Evolutionary conservation across 2,797 vertebrate genomes (phyloP).

Genomic region (Chrysocyon brachyurus): DNA sequence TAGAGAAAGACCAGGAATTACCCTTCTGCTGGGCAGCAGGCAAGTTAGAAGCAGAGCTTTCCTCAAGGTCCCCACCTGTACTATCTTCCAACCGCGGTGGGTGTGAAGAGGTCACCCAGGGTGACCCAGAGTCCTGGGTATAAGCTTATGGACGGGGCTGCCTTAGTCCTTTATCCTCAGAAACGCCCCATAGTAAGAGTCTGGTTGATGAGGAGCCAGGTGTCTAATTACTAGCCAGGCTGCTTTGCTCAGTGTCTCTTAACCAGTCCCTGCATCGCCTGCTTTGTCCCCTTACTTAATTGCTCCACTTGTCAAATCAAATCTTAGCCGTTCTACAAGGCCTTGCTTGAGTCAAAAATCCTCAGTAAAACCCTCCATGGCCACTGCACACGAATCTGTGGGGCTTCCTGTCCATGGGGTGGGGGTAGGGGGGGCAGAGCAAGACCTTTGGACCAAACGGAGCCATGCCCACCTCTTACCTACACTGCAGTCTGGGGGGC

Average conservation of each 20-base stretch:
- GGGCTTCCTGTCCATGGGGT: not conserved
- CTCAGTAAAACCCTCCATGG: not conserved
- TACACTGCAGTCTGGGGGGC: not conserved
- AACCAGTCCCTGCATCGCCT: not conserved
- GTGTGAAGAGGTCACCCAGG: not conserved
- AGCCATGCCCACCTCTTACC: not conserved
- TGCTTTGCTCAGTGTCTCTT: not conserved
- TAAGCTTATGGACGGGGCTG: not conserved
- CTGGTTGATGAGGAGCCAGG: not conserved
- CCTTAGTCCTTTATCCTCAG: constrained; percentile 4
- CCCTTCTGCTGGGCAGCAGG: not conserved
- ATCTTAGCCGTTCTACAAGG: not conserved
- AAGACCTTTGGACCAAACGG: not conserved
- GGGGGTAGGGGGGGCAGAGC: not conserved
- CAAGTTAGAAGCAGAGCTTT: not conserved
- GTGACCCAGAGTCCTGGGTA: not conserved
- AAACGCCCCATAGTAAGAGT: constrained; percentile 16
- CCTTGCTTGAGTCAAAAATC: not conserved
- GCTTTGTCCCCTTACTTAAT: not conserved
- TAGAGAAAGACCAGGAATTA: not conserved
- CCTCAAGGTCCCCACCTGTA: not conserved
- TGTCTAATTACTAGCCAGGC: not conserved
- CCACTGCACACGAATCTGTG: not conserved
- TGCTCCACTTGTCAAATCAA: constrained; percentile 46
- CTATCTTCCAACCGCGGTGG: not conserved